These are phyloP conservation scores for Diplodus puntazzo DNA, from an alignment of 2,797 vertebrate species.

Conservation along the genomic window DNA sequence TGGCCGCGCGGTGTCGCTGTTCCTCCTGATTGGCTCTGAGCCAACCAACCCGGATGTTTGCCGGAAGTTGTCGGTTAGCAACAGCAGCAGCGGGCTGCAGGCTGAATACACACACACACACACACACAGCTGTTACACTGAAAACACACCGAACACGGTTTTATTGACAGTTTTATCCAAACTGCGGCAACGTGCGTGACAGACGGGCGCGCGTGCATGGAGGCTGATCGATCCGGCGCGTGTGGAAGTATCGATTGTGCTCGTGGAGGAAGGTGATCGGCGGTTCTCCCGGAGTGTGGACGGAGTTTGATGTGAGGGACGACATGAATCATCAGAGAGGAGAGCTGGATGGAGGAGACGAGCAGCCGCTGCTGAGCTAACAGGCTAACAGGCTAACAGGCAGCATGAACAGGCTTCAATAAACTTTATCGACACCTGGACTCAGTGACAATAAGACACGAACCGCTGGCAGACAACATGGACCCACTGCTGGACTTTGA, in stretches of 20 bases:
- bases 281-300: neutral
- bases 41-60: slow-evolving; percentile 45
- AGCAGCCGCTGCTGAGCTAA: slow-evolving; percentile 1
- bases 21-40: neutral
- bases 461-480: slow-evolving; percentile 62
- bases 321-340: neutral
- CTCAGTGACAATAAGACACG: neutral
- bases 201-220: neutral
- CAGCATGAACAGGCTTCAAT: neutral
- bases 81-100: slow-evolving; percentile 12
- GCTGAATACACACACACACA: too few species aligned
- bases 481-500: slow-evolving; percentile 83
- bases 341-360: neutral
- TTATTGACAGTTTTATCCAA: fast-evolving
- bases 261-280: neutral
- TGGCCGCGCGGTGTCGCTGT: slow-evolving; percentile 6
- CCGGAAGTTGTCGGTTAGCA: slow-evolving; percentile 48
- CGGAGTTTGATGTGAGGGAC: neutral
- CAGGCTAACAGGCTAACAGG: neutral
- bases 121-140: slow-evolving; percentile 42
- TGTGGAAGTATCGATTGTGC: neutral
- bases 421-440: neutral
- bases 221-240: neutral
- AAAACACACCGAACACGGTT: neutral
- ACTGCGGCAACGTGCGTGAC: neutral